Evolutionary conservation across 2,113 vertebrate species (phyloP).

Genomic region (Pachypanchax playfairii): DNA sequence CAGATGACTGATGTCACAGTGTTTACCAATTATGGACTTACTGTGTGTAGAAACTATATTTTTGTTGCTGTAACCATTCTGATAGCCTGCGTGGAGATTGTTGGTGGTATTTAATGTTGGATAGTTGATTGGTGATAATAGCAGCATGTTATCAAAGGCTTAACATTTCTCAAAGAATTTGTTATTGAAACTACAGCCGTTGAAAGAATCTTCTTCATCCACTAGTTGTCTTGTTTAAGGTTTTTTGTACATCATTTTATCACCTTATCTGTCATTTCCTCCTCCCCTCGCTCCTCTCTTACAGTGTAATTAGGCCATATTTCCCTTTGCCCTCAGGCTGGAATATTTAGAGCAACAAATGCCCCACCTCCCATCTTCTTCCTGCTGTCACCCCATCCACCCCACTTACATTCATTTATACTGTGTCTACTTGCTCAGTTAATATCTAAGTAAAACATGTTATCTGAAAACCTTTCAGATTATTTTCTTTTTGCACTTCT

Average conservation of each 20-base stretch:
- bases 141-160: conserved; percentile 16
- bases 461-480: neutral
- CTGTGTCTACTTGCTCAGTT: neutral
- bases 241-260: neutral
- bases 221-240: neutral
- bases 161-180: neutral
- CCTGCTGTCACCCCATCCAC: conserved; percentile 5
- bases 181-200: neutral
- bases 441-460: conserved; percentile 10
- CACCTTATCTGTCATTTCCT: conserved; percentile 3
- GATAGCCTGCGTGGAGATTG: conserved; percentile 1
- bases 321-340: conserved; percentile 36
- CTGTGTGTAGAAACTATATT: neutral
- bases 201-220: neutral
- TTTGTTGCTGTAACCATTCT: neutral
- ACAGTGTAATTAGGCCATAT: conserved; percentile 48
- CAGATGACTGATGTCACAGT: neutral
- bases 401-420: conserved; percentile 20
- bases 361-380: conserved; percentile 32
- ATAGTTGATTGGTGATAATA: neutral
- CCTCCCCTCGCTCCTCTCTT: conserved; percentile 18
- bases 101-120: neutral
- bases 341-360: conserved; percentile 58
- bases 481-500: neutral
- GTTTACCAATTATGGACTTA: neutral